Base-by-base conservation (phyloP, 2,888 invertebrate genomes). In the Caenorhabditis sp. region DNA sequence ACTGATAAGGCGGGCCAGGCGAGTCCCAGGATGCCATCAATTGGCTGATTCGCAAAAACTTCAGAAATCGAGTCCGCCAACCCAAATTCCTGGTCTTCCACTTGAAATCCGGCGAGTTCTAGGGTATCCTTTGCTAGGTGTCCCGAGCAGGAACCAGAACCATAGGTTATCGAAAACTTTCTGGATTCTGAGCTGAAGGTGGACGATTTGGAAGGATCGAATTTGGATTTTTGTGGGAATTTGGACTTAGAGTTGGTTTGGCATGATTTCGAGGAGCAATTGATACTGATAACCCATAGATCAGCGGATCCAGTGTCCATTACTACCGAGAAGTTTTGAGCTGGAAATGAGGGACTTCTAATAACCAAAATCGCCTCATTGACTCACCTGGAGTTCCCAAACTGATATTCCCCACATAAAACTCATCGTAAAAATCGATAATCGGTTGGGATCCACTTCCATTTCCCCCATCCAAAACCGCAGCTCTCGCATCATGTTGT, bases 1-100 rank as follows among this genome's bases (percentile, higher is more conserved):
- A 97, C 97, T 0, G 98, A 94, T 91, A 99, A 80, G 1, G 84
- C 70, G 1, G 88, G 89, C 89, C 89, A 89, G 67, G 87, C 89
- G 37, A 89, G 84, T 56, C 89, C 89, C 47, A 88, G 64, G 67
- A 88, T 87, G 28, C 88, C 88, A 72, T 88, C 88, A 32, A 88
- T 67, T 24, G 88, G 88, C 60, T 87, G 87, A 62, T 85, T 74
- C 3, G 82, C 86, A 67, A 85, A 82, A 24, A 85, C 87, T 1
- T 70, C 40, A 22, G 88, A 86, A 51, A 67, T n/a, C 11, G 28
- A 26, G 20, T 83, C 70, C 28, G 88, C 84, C 35, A 87, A 62
- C 65, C 88, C 88, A 67, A 89, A 88, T 44, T 80, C 81, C 60
- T 88, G 88, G 22, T 40, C 56, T 24, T 58, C n/a, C 44, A 82